Conservation (phyloP, 2,113 vertebrate species). For the Halichoeres trimaculatus region DNA sequence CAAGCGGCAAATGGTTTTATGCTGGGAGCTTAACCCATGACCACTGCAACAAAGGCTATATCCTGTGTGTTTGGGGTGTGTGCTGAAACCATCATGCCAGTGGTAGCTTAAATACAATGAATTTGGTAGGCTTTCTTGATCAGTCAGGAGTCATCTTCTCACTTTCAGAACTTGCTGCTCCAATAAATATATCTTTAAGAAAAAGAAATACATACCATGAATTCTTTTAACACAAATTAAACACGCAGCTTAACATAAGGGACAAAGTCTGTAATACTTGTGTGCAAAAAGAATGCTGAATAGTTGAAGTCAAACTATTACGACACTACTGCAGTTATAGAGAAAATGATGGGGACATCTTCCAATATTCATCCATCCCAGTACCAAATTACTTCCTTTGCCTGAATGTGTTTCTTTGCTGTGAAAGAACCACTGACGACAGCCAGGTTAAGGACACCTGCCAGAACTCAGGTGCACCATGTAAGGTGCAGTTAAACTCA, state of each 20-base stretch:
- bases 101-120: neutral
- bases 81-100: no score
- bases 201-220: no score
- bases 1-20: no score
- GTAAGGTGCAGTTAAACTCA: neutral
- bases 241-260: neutral
- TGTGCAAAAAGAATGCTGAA: neutral
- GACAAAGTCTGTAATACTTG: neutral
- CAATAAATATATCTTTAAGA: no score
- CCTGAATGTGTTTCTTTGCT: neutral
- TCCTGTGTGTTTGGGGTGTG: no score
- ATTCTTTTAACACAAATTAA: no score
- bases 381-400: neutral
- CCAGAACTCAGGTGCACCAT: neutral
- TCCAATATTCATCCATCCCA: neutral
- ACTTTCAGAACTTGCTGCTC: neutral
- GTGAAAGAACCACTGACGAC: neutral
- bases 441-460: neutral
- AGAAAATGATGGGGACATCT: neutral
- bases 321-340: neutral
- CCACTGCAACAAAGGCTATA: no score
- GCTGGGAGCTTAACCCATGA: no score
- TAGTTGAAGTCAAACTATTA: neutral
- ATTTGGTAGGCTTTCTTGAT: neutral
- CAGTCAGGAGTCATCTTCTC: neutral